Base-by-base conservation (phyloP, 2,797 vertebrate genomes). In the Lophotriccus pileatus region DNA sequence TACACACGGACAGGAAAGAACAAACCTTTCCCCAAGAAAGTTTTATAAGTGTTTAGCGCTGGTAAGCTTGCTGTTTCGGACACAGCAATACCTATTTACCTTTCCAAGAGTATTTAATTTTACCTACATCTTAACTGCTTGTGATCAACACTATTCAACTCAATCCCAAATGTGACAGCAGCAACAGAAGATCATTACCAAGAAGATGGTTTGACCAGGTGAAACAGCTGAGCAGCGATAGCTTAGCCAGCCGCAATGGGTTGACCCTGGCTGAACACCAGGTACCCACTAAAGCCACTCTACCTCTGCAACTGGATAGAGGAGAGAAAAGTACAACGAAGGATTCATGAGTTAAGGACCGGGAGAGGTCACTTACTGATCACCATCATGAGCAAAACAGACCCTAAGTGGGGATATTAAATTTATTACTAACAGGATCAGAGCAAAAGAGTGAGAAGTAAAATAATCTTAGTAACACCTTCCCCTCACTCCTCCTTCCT, bases 1-100 rank as follows among this genome's bases (percentile, higher is more conserved):
- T 0, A 2, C 34, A 39, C 28, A 11, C 3, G 3, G 16, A 47
- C 6, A 34, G 12, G 8, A 27, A 81, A 52, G 28, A 37, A n/a
- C 53, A 47, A 75, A 79, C 28, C 12, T 39, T 58, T 52, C 53
- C 43, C 34, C 32, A 52, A 5, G 13, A 37, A 27, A 8, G 28
- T 70, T 76, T 67, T 58, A 2, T 21, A 47, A 21, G 44, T 1
- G 4, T 19, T 56, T 60, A 36, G n/a, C 39, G 23, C n/a, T 36
- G 58, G 28, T 8, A 76, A 21, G 8, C 28, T 75, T 66, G 39
- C 47, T 41, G 22, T n/a, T 43, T 24, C 22, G 32, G 46, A 25
- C 17, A 16, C 34, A 58, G 17, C 32, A 34, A 37, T 55, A n/a
- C 23, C 34, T 37, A 9, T 32, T 43, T 34, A n/a, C 16, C 52